Conservation (phyloP, 2,888 invertebrate genomes). For the Synanthedon andrenaeformis region DNA sequence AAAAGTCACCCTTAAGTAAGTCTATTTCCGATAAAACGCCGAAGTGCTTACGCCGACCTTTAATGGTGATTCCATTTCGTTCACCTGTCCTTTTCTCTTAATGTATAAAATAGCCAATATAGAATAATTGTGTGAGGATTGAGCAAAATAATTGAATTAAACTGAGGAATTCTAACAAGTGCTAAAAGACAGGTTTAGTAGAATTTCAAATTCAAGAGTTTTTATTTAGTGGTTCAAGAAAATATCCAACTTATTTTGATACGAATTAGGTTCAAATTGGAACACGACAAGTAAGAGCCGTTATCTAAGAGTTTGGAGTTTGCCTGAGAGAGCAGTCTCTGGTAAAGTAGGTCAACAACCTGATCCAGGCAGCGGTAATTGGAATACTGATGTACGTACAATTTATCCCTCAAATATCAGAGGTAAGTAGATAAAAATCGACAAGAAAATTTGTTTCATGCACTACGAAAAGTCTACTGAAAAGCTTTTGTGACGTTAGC, state of each 20-base stretch:
- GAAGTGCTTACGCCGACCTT: slow-evolving; percentile 31
- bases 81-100: slow-evolving; percentile 2
- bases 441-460: no score
- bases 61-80: slow-evolving; percentile 44
- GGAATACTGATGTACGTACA: slow-evolving; percentile 13
- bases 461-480: no score
- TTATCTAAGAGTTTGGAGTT: slow-evolving; percentile 21
- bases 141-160: no score
- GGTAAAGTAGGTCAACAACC: slow-evolving; percentile 36
- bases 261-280: slow-evolving; percentile 21
- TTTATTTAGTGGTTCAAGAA: neutral
- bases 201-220: no score
- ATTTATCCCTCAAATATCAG: neutral
- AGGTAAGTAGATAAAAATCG: no score
- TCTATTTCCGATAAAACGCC: slow-evolving; percentile 57
- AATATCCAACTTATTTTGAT: slow-evolving; percentile 18
- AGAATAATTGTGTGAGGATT: no score
- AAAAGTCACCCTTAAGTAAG: slow-evolving; percentile 64
- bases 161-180: no score
- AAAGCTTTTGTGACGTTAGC: no score
- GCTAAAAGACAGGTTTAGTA: no score
- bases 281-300: slow-evolving; percentile 14
- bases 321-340: slow-evolving; percentile 11
- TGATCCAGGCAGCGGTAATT: slow-evolving; percentile 28
- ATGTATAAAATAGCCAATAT: neutral